Percentiles rank a stretch among this genome's conserved stretches.
These are phyloP conservation scores for Lordiphosa clarofinis DNA, from an alignment of 1,140 invertebrate species.

Conservation along the genomic window DNA sequence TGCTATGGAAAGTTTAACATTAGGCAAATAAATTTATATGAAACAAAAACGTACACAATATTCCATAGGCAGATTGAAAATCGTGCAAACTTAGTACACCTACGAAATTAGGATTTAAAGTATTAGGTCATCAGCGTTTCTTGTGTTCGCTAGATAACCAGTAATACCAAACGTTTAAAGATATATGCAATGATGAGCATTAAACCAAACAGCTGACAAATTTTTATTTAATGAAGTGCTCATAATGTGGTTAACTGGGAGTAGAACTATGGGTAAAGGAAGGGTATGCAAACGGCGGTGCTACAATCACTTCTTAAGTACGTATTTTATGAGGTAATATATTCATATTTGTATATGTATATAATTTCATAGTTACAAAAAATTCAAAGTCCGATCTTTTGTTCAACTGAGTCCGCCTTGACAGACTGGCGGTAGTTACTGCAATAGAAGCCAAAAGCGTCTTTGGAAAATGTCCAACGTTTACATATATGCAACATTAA, in stretches of 20 bases:
- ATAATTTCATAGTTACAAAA: slow-evolving; percentile 17
- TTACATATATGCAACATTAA: slow-evolving; percentile 1
- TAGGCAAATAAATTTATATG: slow-evolving; percentile 10
- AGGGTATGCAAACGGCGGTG: slow-evolving; percentile 12
- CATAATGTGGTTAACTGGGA: background rate
- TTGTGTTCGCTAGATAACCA: too few species aligned
- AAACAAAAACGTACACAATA: too few species aligned
- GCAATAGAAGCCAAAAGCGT: background rate
- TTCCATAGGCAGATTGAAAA: too few species aligned
- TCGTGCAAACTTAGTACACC: too few species aligned
- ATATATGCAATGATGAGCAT: slow-evolving; percentile 13
- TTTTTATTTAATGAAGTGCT: slow-evolving; percentile 6
- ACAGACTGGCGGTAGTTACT: background rate
- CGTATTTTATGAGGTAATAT: slow-evolving; percentile 52
- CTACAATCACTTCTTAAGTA: slow-evolving; percentile 54
- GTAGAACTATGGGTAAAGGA: background rate
- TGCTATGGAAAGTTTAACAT: slow-evolving; percentile 17
- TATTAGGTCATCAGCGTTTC: slow-evolving; percentile 12
- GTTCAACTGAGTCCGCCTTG: background rate
- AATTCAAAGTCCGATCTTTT: slow-evolving; percentile 10
- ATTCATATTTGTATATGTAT: slow-evolving; percentile 23
- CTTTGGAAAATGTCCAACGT: background rate
- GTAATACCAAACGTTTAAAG: background rate
- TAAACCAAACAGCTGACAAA: background rate
- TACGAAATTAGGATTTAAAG: too few species aligned